Evolutionary conservation across 2,888 invertebrate species (phyloP), one percentile per base, ranked within the genome.

Genomic region (Prionchulus punctatus): DNA sequence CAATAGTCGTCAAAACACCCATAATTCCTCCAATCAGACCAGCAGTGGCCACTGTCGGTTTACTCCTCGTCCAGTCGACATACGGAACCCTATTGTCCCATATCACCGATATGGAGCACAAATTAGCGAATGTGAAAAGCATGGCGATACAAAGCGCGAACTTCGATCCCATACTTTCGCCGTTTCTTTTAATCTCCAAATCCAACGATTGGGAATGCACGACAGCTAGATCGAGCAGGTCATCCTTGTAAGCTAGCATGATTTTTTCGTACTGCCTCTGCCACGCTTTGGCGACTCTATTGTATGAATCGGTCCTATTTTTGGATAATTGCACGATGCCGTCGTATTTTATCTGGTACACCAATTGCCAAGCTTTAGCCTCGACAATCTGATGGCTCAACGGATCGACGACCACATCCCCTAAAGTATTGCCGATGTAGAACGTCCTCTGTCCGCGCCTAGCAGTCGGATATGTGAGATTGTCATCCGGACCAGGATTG

Each of bases 1-100:
- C 89, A 65, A 89, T 89, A 1, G 87, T 87, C 1, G 88, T 84
- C 28, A 82, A 76, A 0, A 88, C 88, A 1, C 87, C 88, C 82
- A 89, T 84, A 1, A 83, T 84, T 0, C 89, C 88, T 0, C 87
- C 87, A n/a, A 89, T 71, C 65, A 88, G 88, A 25, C 89, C 89
- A 62, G 87, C 78, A 42, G 90, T 76, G 0, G 89, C 89, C 23
- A 90, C 73, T 82, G 84, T 84, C 1, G 89, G 88, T 69, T 89
- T 90, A 42, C 86, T 86, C 54, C 87, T 79, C 26, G 89, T 89
- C 81, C 87, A 86, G 70, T 89, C 89, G 58, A 83, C 23, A 36
- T 12, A 7, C 18, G 36, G 36, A 12, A 12, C 36, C 18, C 18
- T 36, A 18, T 36, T 18, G 36, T 36, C 36, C 36, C 36, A 36